Evolutionary conservation across 2,113 vertebrate genomes (phyloP), one percentile per base, ranked within the genome.

Genomic region (Alouatta palliata): DNA sequence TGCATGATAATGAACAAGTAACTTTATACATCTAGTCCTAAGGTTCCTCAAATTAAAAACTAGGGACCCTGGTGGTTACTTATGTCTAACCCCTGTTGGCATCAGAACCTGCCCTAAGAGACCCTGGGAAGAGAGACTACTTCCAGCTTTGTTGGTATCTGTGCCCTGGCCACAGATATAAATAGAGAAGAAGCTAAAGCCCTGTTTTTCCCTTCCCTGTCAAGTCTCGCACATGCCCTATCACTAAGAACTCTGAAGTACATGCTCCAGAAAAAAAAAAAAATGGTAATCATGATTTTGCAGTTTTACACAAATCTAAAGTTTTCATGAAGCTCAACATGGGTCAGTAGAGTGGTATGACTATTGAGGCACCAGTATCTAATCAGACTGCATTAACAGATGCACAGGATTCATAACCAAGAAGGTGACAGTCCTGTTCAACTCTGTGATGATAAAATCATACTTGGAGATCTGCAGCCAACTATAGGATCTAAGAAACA

Each of bases 251-350:
- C 17, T 96, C 85, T 95, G 54, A 93, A 95, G 30, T 84, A 93
- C 91, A 91, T 85, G 13, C 19, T 88, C 47, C 40, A 94, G 56
- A 49, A 25, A 71, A 49, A 25, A 71, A 49, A 25, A 64, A 58
- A 64, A 73, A 45, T 9, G 23, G 19, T 82, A 79, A 58, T 76
- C 37, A 88, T 32, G 11, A 56, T 73, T 88, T 80, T 83, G 79
- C 40, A 75, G 66, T 68, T 95, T 91, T 89, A 88, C 25, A 61
- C 5, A 80, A 19, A 89, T 80, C 8, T 86, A 82, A 92, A 73
- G 75, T 89, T 95, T 98, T 94, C 77, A 86, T 56, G 93, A 94
- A 91, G 68, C 92, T 83, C 58, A 93, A 86, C n/a, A 49, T 84
- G 35, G 81, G 52, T 86, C 79, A 82, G 56, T 47, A 83, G 70